phyloP scores from a whole-genome alignment of 2,113 vertebrate species.

The Thamnophis sirtalis region DNA sequence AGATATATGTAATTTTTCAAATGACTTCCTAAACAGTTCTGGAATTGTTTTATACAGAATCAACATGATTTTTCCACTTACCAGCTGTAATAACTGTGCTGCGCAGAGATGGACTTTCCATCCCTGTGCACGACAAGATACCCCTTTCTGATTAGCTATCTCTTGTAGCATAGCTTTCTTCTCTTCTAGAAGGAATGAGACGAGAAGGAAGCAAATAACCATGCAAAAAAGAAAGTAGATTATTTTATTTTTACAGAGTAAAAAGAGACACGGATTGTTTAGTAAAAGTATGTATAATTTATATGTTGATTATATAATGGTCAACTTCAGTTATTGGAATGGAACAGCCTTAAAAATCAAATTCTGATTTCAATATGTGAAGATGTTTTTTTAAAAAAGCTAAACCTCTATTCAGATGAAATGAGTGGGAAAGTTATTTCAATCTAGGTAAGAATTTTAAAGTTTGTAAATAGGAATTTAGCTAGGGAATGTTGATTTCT shows the following conservation, averaged over 20 bases:
- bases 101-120: slow-evolving; percentile 98
- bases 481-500: neutral
- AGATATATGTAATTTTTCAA: neutral
- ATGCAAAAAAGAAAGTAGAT: neutral
- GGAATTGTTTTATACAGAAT: neutral
- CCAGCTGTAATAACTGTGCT: slow-evolving; percentile 92
- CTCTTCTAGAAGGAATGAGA: slow-evolving; percentile 78
- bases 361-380: neutral
- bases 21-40: slow-evolving; percentile 3
- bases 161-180: slow-evolving; percentile 95
- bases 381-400: neutral
- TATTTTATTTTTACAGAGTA: neutral
- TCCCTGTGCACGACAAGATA: slow-evolving; percentile 92
- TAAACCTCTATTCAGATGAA: neutral
- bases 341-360: neutral
- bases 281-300: neutral
- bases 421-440: neutral
- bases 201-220: slow-evolving; percentile 3
- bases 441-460: neutral
- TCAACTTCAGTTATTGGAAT: neutral
- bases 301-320: rapidly evolving
- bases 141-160: slow-evolving; percentile 94
- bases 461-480: neutral
- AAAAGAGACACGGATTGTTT: neutral
- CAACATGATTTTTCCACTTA: slow-evolving; percentile 62